Evolutionary conservation across 1,140 invertebrate species (phyloP).

Genomic region (Hypsibius dujardini): DNA sequence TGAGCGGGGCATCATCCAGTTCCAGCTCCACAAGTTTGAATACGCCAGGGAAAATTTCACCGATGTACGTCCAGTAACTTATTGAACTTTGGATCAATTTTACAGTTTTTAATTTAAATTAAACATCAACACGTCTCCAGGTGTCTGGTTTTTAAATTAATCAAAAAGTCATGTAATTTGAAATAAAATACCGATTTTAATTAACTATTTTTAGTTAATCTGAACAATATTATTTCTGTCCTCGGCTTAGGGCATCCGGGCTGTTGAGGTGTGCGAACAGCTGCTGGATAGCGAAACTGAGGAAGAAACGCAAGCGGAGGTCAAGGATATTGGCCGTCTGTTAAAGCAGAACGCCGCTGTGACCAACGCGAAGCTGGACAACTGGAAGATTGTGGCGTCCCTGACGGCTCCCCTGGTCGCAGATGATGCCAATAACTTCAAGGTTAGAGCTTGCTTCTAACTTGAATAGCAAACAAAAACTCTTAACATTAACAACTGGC

Average conservation of each 20-base stretch:
- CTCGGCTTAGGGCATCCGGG: no score
- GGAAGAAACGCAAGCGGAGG: not conserved
- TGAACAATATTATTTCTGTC: no score
- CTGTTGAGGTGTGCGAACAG: not conserved
- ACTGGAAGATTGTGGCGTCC: not conserved
- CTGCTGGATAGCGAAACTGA: not conserved
- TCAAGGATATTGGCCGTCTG: not conserved
- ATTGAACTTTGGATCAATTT: no score
- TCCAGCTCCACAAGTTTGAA: not conserved
- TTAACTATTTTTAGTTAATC: no score
- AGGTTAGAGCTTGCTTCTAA: not conserved
- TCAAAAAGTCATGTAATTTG: constrained; percentile 5
- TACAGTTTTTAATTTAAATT: no score
- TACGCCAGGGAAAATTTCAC: not conserved
- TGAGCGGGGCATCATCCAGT: not conserved
- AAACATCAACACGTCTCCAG: no score
- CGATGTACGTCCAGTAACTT: not conserved
- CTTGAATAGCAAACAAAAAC: not conserved
- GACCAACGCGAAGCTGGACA: not conserved
- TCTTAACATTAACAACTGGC: not conserved
- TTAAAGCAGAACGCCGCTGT: not conserved
- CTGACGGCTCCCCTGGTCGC: not conserved
- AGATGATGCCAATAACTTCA: not conserved
- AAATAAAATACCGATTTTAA: not conserved
- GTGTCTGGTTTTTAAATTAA: not conserved